phyloP scores from a whole-genome alignment of 1,140 invertebrate species.

The Sipha flava region DNA sequence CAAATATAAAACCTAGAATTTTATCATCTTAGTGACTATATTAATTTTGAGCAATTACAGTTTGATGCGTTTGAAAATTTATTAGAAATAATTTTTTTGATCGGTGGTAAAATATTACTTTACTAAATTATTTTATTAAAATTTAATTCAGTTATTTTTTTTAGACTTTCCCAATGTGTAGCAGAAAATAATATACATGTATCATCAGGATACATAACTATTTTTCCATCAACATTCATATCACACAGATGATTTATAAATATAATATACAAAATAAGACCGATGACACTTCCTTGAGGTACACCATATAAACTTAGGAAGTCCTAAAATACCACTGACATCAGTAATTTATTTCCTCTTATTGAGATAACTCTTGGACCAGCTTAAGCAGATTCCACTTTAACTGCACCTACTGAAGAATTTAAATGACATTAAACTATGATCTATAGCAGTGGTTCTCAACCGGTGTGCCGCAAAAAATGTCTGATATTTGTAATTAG shows the following conservation, averaged over 20 bases:
- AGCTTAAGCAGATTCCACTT: too few species aligned
- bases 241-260: too few species aligned
- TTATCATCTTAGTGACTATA: neutral
- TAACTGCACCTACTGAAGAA: too few species aligned
- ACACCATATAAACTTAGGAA: neutral
- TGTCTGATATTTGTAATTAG: too few species aligned
- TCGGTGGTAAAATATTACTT: neutral
- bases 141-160: too few species aligned
- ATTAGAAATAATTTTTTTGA: neutral
- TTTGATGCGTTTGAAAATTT: neutral
- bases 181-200: neutral
- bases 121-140: neutral
- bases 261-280: too few species aligned
- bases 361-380: neutral
- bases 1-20: neutral
- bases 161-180: neutral
- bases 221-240: neutral
- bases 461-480: too few species aligned
- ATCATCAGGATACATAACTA: neutral
- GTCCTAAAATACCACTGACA: neutral
- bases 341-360: neutral
- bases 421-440: too few species aligned
- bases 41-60: neutral
- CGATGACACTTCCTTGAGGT: neutral
- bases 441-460: too few species aligned